These are phyloP conservation scores for Leptonema lineaticorne DNA, from an alignment of 1,140 invertebrate genomes.

Conservation along the genomic window DNA sequence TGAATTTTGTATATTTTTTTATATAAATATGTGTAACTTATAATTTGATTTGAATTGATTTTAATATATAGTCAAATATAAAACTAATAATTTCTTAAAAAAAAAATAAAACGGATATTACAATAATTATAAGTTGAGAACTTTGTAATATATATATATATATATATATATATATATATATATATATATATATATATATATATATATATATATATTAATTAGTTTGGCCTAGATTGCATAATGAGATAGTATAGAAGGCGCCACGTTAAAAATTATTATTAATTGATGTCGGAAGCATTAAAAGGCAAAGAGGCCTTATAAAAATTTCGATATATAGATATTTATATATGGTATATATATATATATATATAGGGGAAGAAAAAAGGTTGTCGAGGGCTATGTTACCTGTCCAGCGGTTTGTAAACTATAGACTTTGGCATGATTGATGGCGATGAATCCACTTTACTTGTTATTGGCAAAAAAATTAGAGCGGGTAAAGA, in stretches of 20 bases:
- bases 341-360: too few species aligned
- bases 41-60: too few species aligned
- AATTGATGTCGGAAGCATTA: conserved; percentile 20
- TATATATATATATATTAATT: background rate
- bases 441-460: conserved; percentile 22
- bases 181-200: too few species aligned
- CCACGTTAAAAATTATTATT: conserved; percentile 20
- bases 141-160: too few species aligned
- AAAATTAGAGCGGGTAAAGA: conserved; percentile 28
- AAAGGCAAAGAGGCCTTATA: conserved; percentile 12
- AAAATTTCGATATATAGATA: too few species aligned
- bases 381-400: conserved; percentile 1
- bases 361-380: background rate
- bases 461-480: conserved; percentile 29
- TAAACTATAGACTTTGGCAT: conserved; percentile 28
- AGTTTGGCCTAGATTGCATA: conserved; percentile 4
- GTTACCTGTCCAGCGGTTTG: conserved; percentile 24
- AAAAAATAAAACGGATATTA: too few species aligned
- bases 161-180: too few species aligned
- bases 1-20: too few species aligned
- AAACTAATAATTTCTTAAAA: too few species aligned
- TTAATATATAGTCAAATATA: too few species aligned
- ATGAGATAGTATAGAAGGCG: conserved; percentile 14
- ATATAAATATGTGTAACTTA: too few species aligned
- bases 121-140: too few species aligned